Evolutionary conservation across 2,888 invertebrate species (phyloP).

Genomic region (Branchellion lobata): DNA sequence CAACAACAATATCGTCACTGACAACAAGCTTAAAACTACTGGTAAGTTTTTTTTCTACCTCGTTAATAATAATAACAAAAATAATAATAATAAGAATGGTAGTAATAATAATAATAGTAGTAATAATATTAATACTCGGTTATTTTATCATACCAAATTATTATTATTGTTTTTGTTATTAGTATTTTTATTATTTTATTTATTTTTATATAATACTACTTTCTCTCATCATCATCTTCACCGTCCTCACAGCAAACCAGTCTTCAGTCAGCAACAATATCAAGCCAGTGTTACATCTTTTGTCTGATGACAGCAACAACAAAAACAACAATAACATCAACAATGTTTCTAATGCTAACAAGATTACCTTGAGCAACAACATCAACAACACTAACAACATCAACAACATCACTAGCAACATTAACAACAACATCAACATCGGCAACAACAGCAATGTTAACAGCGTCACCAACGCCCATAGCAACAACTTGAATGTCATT

Average conservation of each 20-base stretch:
- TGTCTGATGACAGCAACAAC: neutral
- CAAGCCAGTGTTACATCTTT: neutral
- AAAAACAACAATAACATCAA: slow-evolving; percentile 8
- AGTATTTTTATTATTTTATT: no score
- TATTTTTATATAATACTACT: no score
- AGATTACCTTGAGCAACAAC: no score
- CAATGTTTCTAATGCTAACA: neutral
- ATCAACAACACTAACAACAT: neutral
- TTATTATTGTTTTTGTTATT: no score
- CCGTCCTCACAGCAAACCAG: neutral
- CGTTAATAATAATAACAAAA: no score
- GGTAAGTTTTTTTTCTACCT: neutral
- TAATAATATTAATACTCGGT: no score
- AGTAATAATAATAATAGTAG: no score
- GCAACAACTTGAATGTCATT: neutral
- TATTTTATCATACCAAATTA: no score
- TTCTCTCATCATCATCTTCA: no score
- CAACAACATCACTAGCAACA: neutral
- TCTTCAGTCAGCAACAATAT: neutral
- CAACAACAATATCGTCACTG: neutral
- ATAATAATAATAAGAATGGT: no score
- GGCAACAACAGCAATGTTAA: neutral
- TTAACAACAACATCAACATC: neutral
- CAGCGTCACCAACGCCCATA: neutral
- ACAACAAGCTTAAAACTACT: neutral